phyloP scores from a whole-genome alignment of 1,140 invertebrate species.

The Neotoxoptera formosana region DNA sequence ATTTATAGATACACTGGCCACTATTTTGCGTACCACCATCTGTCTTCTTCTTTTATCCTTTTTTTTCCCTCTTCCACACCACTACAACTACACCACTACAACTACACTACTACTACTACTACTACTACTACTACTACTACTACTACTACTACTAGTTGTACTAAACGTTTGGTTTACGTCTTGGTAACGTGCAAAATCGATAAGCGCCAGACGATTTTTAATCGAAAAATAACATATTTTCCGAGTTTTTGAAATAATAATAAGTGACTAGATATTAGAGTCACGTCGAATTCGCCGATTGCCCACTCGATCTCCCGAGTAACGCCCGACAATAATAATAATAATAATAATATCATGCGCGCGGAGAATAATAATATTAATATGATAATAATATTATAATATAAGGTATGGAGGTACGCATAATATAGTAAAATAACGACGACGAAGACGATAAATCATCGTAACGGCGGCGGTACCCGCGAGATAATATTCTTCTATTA shows the following conservation, averaged over 20 bases:
- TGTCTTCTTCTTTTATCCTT: slow-evolving; percentile 22
- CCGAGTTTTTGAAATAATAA: background rate
- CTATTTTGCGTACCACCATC: slow-evolving; percentile 38
- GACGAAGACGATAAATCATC: background rate
- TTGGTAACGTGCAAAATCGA: background rate
- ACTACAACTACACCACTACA: background rate
- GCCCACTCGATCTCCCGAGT: too few species aligned
- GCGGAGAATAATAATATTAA: too few species aligned
- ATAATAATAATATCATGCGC: too few species aligned
- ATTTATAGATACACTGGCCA: slow-evolving; percentile 40
- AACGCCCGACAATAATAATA: too few species aligned
- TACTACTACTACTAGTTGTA: background rate
- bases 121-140: background rate
- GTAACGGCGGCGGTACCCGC: too few species aligned
- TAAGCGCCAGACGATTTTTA: background rate
- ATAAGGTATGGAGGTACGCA: too few species aligned
- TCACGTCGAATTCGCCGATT: too few species aligned
- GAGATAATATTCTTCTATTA: background rate
- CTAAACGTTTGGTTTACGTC: background rate
- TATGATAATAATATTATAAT: too few species aligned
- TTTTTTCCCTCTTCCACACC: background rate
- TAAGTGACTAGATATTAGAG: too few species aligned
- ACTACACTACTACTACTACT: too few species aligned
- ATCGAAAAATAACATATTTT: background rate
- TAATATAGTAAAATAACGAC: background rate